Percentiles rank a stretch among this genome's conserved stretches.
These are phyloP conservation scores for Dicaeum eximium DNA, from an alignment of 2,113 vertebrate genomes.

Conservation along the genomic window DNA sequence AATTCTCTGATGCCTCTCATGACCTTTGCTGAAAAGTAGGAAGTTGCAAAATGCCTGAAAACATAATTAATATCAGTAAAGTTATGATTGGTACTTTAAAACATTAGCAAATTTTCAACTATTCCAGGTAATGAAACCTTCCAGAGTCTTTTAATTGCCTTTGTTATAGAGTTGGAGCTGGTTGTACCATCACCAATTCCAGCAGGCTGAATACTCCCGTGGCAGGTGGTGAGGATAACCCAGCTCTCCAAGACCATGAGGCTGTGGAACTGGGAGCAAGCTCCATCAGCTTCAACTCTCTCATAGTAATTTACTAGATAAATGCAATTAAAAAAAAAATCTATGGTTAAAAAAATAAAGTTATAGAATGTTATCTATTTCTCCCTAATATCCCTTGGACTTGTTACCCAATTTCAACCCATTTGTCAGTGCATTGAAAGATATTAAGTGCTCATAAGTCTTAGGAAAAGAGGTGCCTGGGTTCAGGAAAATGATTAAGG, in stretches of 20 bases:
- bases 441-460: neutral
- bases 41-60: slow-evolving; percentile 6
- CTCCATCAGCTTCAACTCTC: neutral
- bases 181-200: neutral
- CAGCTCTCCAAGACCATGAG: neutral
- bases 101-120: neutral
- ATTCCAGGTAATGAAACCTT: neutral
- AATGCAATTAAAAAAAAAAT: neutral
- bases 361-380: neutral
- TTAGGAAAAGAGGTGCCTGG: neutral
- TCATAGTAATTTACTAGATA: neutral
- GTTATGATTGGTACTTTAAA: neutral
- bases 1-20: neutral
- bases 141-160: neutral
- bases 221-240: neutral
- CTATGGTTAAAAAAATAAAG: neutral
- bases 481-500: neutral
- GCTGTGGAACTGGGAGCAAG: neutral
- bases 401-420: neutral
- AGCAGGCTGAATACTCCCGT: neutral
- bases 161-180: neutral
- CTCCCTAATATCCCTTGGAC: neutral
- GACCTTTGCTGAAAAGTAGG: slow-evolving; percentile 6
- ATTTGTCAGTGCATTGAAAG: neutral
- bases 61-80: neutral